Evolutionary conservation across 1,140 invertebrate genomes (phyloP), one percentile per base, ranked within the genome.

Genomic region (Drosophila bifasciata): DNA sequence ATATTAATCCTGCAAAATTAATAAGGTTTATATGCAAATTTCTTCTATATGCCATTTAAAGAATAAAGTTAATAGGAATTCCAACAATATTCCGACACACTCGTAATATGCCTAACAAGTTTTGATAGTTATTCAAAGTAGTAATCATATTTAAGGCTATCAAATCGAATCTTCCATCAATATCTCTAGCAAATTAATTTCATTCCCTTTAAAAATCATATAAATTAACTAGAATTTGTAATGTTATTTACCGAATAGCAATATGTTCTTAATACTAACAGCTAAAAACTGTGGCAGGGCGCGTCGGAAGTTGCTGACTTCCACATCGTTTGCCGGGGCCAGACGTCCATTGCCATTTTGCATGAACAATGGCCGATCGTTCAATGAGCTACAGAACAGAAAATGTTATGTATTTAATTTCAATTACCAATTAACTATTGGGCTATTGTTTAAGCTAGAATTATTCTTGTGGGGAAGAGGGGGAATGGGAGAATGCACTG

Each of bases 241-340:
- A 50, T 67, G 55, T 84, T 85, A 91, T 79, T 91, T 91, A 91
- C 91, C 93, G 49, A 95, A 81, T 49, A 95, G 92, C 23, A 95
- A 90, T 64, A 94, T 90, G 91, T 95, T 95, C 88, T 95, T 95
- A 25, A 94, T 94, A 61, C 92, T 92, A 45, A 95, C 94, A 17
- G 94, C 94, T 61, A 93, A 88, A 75, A 93, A 93, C 91, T 95
- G 94, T 48, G 94, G 93, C 44, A 93, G 60, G 6, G 93, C 93
- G 61, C 92, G 90, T 43, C 93, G 91, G 59, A 93, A 84, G 76
- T 92, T 93, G 50, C 84, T 88, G 17, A 91, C 78, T 79, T 91
- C 88, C 59, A 91, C 83, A 52, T 88, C 70, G n/a, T 21, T 46
- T 5, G 64, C 58, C 4, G 63, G 64, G 17, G 89, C 79, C 61